A percentile compares a stretch with the other conserved stretches of the same genome.
Evolutionary conservation across 2,888 invertebrate species (phyloP).

Genomic region (Leptinotarsa tumamoca): DNA sequence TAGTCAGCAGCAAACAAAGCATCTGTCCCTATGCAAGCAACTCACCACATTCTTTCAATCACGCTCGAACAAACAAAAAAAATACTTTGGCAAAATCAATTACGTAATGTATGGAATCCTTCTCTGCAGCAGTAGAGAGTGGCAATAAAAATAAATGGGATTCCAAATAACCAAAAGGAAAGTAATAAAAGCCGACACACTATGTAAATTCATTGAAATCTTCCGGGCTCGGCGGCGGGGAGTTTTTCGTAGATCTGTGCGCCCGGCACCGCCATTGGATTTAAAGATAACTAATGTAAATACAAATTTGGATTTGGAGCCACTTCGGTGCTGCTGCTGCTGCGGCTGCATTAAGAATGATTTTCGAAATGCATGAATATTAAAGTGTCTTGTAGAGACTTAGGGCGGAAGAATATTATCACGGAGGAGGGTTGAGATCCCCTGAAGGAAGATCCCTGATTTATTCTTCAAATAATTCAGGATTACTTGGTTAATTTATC

Average conservation of each 20-base stretch:
- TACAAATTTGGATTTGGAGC: slow-evolving; percentile 57
- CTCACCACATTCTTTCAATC: slow-evolving; percentile 7
- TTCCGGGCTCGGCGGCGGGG: slow-evolving; percentile 47
- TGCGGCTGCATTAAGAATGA: slow-evolving; percentile 49
- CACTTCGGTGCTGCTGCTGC: slow-evolving; percentile 43
- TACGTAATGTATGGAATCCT: slow-evolving; percentile 45
- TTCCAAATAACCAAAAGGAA: slow-evolving; percentile 52
- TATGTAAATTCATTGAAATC: slow-evolving; percentile 63
- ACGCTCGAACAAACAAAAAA: slow-evolving; percentile 16
- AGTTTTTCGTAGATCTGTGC: slow-evolving; percentile 1
- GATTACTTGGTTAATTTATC: not conserved
- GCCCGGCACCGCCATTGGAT: slow-evolving; percentile 46
- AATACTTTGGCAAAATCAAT: slow-evolving; percentile 45
- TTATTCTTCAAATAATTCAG: slow-evolving; percentile 1
- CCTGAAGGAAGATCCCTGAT: not conserved
- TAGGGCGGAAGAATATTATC: slow-evolving; percentile 4
- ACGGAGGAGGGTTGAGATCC: not conserved
- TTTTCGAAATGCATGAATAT: slow-evolving; percentile 50
- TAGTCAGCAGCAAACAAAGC: not conserved
- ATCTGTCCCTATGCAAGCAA: not conserved
- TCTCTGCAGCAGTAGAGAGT: slow-evolving; percentile 38
- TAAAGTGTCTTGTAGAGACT: slow-evolving; percentile 21
- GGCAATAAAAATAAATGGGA: slow-evolving; percentile 53
- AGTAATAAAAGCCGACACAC: slow-evolving; percentile 53
- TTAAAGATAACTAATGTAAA: slow-evolving; percentile 61